phyloP scores from a whole-genome alignment of 2,888 invertebrate genomes.

The Caenorhabditis angaria region DNA sequence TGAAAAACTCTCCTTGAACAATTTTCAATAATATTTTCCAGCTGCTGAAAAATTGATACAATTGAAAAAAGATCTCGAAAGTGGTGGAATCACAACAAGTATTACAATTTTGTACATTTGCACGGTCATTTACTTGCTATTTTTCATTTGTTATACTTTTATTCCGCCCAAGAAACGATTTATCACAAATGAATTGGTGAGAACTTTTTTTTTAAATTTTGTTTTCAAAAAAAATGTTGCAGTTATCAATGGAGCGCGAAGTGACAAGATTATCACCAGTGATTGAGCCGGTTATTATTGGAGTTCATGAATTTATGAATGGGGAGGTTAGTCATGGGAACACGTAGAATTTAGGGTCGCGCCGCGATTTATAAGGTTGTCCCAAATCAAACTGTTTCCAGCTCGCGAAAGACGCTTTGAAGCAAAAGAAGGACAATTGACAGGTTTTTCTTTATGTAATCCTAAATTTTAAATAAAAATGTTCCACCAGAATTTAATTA shows the following conservation, averaged over 20 bases:
- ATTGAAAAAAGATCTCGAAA: slow-evolving; percentile 13
- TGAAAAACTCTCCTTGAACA: neutral
- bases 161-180: slow-evolving; percentile 13
- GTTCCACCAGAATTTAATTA: too few relatives aligned
- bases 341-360: too few relatives aligned
- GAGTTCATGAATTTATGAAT: slow-evolving; percentile 27
- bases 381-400: neutral
- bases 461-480: too few relatives aligned
- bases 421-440: neutral
- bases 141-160: slow-evolving; percentile 18
- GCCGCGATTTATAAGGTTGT: too few relatives aligned
- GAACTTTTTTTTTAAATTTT: neutral
- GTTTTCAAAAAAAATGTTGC: slow-evolving; percentile 9
- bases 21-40: neutral
- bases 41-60: neutral
- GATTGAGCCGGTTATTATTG: slow-evolving; percentile 17
- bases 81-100: slow-evolving; percentile 20
- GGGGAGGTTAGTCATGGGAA: slow-evolving; percentile 3
- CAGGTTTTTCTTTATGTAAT: slow-evolving; percentile 18
- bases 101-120: slow-evolving; percentile 24
- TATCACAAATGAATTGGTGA: slow-evolving; percentile 20
- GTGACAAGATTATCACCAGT: slow-evolving; percentile 26
- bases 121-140: slow-evolving; percentile 15
- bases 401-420: neutral
- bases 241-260: slow-evolving; percentile 24